Conservation (phyloP, 2,888 invertebrate genomes). For the Andrena camellia region DNA sequence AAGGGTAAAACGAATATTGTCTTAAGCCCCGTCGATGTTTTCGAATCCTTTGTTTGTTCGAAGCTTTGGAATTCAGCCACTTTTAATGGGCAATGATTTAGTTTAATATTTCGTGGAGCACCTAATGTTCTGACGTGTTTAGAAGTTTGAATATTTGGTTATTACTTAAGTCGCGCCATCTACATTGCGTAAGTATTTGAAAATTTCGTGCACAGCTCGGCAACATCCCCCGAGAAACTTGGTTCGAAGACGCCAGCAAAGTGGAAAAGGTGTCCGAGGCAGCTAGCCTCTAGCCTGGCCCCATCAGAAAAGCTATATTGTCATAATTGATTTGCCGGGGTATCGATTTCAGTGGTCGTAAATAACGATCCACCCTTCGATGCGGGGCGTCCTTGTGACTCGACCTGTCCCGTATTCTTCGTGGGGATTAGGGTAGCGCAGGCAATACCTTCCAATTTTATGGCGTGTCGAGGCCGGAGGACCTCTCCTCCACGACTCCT, state of each 20-base stretch:
- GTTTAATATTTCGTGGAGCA: too few species aligned
- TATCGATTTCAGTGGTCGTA: slow-evolving; percentile 83
- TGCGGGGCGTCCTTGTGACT: slow-evolving; percentile 72
- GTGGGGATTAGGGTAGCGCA: slow-evolving; percentile 71
- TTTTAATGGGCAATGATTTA: too few species aligned
- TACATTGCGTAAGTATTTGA: not conserved
- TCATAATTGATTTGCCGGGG: slow-evolving; percentile 79
- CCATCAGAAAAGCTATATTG: slow-evolving; percentile 68
- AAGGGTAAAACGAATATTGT: not conserved
- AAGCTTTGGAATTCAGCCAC: too few species aligned
- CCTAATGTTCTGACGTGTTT: too few species aligned
- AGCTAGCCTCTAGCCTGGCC: slow-evolving; percentile 7
- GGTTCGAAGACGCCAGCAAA: not conserved
- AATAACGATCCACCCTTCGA: slow-evolving; percentile 77
- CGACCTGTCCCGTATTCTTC: slow-evolving; percentile 70
- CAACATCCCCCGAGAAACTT: not conserved
- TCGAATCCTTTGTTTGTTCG: too few species aligned
- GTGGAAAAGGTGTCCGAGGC: slow-evolving; percentile 1
- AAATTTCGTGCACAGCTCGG: not conserved
- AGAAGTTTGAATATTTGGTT: too few species aligned
- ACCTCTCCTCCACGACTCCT: slow-evolving; percentile 10
- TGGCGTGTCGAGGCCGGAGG: slow-evolving; percentile 38
- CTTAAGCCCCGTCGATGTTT: not conserved
- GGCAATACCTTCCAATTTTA: slow-evolving; percentile 65
- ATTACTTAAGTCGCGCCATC: not conserved